phyloP scores from a whole-genome alignment of 2,888 invertebrate genomes.

The Marasmarcha lunaedactyla region DNA sequence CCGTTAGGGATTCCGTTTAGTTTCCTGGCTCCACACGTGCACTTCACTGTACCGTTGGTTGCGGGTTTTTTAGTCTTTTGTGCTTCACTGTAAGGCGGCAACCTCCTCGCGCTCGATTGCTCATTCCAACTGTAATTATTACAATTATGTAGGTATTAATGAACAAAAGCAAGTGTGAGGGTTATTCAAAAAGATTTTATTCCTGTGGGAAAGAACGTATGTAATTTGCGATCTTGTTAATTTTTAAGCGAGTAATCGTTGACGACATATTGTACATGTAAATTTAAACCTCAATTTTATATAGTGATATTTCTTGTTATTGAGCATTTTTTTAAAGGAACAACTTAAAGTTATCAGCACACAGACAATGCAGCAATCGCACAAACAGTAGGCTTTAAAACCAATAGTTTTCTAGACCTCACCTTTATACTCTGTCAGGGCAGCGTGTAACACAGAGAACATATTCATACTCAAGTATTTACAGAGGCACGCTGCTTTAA shows the following conservation, averaged over 20 bases:
- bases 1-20: slow-evolving; percentile 41
- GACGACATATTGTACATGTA: no score
- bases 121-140: slow-evolving; percentile 64
- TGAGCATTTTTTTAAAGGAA: no score
- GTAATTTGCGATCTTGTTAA: no score
- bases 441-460: slow-evolving; percentile 66
- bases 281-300: no score
- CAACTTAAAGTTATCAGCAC: no score
- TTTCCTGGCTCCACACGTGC: slow-evolving; percentile 57
- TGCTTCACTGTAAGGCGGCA: slow-evolving; percentile 66
- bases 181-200: no score
- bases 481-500: slow-evolving; percentile 8
- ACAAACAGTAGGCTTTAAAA: no score
- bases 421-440: slow-evolving; percentile 65
- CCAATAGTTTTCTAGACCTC: slow-evolving; percentile 22
- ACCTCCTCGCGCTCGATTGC: slow-evolving; percentile 61
- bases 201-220: no score
- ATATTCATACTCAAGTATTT: slow-evolving; percentile 48
- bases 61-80: slow-evolving; percentile 64
- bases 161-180: no score
- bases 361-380: no score
- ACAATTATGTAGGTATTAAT: slow-evolving; percentile 1
- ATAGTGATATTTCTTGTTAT: no score
- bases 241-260: no score
- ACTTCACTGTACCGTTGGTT: slow-evolving; percentile 51